phyloP scores from a whole-genome alignment of 2,113 vertebrate genomes.

The Otocyon megalotis region DNA sequence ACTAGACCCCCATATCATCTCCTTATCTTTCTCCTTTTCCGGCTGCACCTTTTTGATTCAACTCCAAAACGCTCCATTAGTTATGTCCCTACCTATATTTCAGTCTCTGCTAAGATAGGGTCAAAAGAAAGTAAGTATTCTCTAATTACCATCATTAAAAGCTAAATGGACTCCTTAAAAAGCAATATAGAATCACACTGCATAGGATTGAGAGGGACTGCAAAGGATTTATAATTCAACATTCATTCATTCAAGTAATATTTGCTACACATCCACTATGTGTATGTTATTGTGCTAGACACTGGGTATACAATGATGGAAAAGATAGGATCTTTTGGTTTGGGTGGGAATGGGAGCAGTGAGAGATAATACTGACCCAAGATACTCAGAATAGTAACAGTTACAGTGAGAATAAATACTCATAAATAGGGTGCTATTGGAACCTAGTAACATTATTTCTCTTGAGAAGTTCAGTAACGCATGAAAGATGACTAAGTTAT shows the following conservation, averaged over 20 bases:
- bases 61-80: not conserved
- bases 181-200: not conserved
- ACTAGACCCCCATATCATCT: not conserved
- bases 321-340: not conserved
- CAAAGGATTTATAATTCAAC: constrained; percentile 5
- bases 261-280: not conserved
- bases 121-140: not conserved
- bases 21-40: not conserved
- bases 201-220: not conserved
- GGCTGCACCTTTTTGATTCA: not conserved
- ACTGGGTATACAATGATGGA: not conserved
- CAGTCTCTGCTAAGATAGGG: not conserved
- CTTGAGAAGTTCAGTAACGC: not conserved
- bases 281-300: not conserved
- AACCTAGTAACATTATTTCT: not conserved
- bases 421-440: not conserved
- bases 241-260: not conserved
- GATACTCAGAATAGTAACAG: not conserved
- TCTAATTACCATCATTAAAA: not conserved
- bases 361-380: not conserved
- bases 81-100: not conserved
- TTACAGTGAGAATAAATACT: not conserved
- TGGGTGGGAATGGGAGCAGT: not conserved
- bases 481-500: not conserved
- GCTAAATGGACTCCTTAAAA: not conserved